Conservation (phyloP, 2,888 invertebrate species). For the Melanostoma scalare region DNA sequence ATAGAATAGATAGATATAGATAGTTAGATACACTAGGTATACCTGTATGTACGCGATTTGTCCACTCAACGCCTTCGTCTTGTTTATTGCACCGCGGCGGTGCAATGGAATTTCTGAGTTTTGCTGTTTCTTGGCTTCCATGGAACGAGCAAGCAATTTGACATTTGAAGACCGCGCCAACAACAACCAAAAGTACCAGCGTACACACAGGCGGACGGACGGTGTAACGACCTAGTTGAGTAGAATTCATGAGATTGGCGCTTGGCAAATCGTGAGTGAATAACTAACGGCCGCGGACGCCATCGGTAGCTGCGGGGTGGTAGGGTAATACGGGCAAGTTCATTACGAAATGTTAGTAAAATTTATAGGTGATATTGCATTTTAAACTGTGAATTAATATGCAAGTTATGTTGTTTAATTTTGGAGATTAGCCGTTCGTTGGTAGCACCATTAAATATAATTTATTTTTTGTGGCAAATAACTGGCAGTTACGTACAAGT, state of each 20-base stretch:
- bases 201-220: not conserved
- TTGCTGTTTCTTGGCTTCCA: constrained; percentile 18
- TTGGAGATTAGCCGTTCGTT: constrained; percentile 39
- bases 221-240: constrained; percentile 56
- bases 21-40: not conserved
- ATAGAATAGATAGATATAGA: not conserved
- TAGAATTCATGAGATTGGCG: constrained; percentile 50
- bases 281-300: not conserved
- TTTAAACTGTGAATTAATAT: constrained; percentile 44
- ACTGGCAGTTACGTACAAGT: not conserved
- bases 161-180: constrained; percentile 51
- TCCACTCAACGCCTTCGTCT: constrained; percentile 61
- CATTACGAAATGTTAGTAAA: constrained; percentile 40
- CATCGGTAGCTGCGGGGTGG: not conserved
- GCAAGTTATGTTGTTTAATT: constrained; percentile 34
- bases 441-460: constrained; percentile 19
- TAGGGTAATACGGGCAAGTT: not conserved
- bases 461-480: constrained; percentile 12
- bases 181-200: constrained; percentile 5
- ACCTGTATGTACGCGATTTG: constrained; percentile 32
- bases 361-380: constrained; percentile 8
- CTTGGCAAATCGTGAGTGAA: constrained; percentile 43
- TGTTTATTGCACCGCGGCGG: constrained; percentile 41
- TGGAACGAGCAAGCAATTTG: constrained; percentile 20
- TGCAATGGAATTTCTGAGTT: constrained; percentile 46